Evolutionary conservation across 2,797 vertebrate genomes (phyloP).

Genomic region (Gymnoscopelus braueri): DNA sequence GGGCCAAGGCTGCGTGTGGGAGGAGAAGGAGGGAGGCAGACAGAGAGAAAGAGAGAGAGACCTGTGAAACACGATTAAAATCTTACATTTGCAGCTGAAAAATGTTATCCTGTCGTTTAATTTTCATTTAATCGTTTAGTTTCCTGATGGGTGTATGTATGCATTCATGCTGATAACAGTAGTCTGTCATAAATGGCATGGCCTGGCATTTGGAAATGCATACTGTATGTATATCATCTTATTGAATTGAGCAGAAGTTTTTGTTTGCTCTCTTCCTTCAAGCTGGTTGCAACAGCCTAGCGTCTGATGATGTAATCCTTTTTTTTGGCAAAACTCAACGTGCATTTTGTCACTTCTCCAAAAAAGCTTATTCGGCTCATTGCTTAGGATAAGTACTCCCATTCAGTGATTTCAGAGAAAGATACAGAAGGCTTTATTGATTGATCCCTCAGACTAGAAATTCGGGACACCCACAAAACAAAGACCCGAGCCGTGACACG

Average conservation of each 20-base stretch:
- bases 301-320: no score
- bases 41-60: slow-evolving; percentile 6
- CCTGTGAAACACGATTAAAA: slow-evolving; percentile 7
- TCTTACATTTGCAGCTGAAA: slow-evolving; percentile 23
- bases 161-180: background rate
- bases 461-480: no score
- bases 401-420: background rate
- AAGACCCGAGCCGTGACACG: no score
- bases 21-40: background rate
- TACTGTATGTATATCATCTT: background rate
- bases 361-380: background rate
- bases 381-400: background rate
- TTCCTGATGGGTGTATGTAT: background rate
- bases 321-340: no score
- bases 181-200: background rate
- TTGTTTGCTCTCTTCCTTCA: background rate
- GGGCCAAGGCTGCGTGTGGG: slow-evolving; percentile 29
- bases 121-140: slow-evolving; percentile 15
- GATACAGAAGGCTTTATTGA: no score
- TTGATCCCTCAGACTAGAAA: no score
- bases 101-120: background rate
- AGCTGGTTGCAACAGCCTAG: no score
- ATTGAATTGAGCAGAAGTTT: background rate
- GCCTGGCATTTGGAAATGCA: background rate
- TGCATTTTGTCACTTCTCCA: background rate